Base-by-base conservation (phyloP, 1,140 invertebrate genomes). In the Nomia melanderi region DNA sequence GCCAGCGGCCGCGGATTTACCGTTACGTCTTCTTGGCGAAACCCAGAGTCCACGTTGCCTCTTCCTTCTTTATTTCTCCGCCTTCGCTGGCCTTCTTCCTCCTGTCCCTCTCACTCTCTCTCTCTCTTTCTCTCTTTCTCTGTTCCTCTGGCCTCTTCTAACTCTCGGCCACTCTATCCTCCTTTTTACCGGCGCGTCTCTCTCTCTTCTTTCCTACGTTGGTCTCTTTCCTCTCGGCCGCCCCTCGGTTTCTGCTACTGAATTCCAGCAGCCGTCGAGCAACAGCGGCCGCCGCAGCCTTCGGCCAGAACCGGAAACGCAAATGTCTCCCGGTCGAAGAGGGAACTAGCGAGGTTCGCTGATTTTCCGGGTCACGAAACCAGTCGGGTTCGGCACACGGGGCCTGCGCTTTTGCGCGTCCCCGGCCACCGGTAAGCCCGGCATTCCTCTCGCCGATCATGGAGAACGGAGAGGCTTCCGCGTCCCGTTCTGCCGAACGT, bases 21-120 rank as follows among this genome's bases (percentile, higher is more conserved):
- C 90, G 90, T 91, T 91, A 91, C 85, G 82, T 91, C 89, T 91
- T 90, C 90, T 90, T 91, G 90, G 89, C 89, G 88, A 90, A 91
- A 90, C 90, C 87, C 87, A 85, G 77, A 83, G 86, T 86, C 80
- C 81, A 70, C 69, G 27, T 17, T 66, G 41, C 64, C 39, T 87
- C 82, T 84, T 87, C 78, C 83, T 84, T 81, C 81, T 69, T 66
- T 36, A 25, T 33, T 25, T 44, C 56, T 41, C 80, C 70, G 77
- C 73, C 83, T 31, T 56, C 29, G 27, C 53, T 36, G 33, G 41
- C 36, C 33, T 27, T 39, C 70, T 63, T 79, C 80, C 27, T 31
- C 44, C 27, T 74, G 9, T 44, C 29, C 83, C 67, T 74, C 25
- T 71, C 44, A 63, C 31, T 17, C 44, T 27, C 23, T 23, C 53